phyloP scores from a whole-genome alignment of 2,888 invertebrate species.

The Pollenia angustigena region DNA sequence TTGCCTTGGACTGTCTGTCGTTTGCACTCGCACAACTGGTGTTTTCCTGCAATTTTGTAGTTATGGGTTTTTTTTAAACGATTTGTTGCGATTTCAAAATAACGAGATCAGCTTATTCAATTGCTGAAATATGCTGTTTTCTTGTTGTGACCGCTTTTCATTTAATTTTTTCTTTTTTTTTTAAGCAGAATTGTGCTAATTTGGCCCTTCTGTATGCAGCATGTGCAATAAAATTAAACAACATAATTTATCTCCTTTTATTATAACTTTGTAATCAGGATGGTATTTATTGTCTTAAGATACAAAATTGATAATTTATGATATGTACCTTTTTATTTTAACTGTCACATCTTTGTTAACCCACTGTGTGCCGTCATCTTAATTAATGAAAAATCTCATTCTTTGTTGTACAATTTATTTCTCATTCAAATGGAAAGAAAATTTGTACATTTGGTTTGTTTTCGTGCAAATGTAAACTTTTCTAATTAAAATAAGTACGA shows the following conservation, averaged over 20 bases:
- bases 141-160: slow-evolving; percentile 18
- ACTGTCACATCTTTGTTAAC: background rate
- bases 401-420: background rate
- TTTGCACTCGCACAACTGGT: slow-evolving; percentile 39
- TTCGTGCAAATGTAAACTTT: slow-evolving; percentile 14
- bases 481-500: slow-evolving; percentile 33
- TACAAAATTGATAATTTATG: too few relatives aligned
- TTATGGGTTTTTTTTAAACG: slow-evolving; percentile 32
- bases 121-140: slow-evolving; percentile 30
- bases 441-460: background rate
- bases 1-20: slow-evolving; percentile 41
- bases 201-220: background rate
- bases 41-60: slow-evolving; percentile 55
- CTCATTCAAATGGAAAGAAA: background rate
- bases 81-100: slow-evolving; percentile 60
- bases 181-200: background rate
- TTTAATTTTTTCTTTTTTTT: slow-evolving; percentile 18
- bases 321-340: too few relatives aligned
- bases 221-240: too few relatives aligned
- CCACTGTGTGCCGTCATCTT: background rate
- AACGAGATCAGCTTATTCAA: slow-evolving; percentile 9
- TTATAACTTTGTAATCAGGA: too few relatives aligned
- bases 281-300: too few relatives aligned
- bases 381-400: background rate
- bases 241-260: too few relatives aligned